These are phyloP conservation scores for Rugalucina vietnamica DNA, from an alignment of 2,888 invertebrate species.

Conservation along the genomic window DNA sequence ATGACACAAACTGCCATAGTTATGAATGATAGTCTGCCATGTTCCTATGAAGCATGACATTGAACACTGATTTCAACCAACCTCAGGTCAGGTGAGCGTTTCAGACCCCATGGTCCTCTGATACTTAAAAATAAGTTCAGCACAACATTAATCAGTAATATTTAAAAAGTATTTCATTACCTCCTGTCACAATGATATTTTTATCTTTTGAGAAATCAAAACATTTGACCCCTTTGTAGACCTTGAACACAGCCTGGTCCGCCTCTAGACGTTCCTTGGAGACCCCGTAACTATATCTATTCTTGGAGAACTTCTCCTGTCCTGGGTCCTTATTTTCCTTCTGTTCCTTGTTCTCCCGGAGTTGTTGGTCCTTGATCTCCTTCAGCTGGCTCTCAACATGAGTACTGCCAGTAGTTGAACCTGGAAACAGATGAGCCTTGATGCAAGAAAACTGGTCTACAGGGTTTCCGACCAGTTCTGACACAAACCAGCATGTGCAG, in stretches of 20 bases:
- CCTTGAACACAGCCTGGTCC: slow-evolving; percentile 83
- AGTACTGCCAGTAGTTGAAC: slow-evolving; percentile 83
- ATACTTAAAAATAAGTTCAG: too few species aligned
- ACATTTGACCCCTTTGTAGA: slow-evolving; percentile 84
- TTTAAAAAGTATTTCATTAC: too few species aligned
- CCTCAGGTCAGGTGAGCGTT: too few species aligned
- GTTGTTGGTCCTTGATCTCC: slow-evolving; percentile 76
- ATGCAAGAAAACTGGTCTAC: too few species aligned
- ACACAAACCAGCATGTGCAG: too few species aligned
- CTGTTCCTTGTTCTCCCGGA: slow-evolving; percentile 49
- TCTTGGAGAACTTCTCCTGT: slow-evolving; percentile 56
- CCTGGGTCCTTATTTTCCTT: slow-evolving; percentile 60
- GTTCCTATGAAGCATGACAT: too few species aligned
- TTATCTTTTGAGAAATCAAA: slow-evolving; percentile 83
- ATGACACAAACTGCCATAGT: too few species aligned
- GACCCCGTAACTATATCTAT: slow-evolving; percentile 70
- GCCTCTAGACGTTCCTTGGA: slow-evolving; percentile 77
- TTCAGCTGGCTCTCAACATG: slow-evolving; percentile 82
- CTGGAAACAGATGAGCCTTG: slow-evolving; percentile 71
- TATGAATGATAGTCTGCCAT: too few species aligned
- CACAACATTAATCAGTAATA: too few species aligned
- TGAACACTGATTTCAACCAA: too few species aligned
- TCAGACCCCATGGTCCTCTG: too few species aligned
- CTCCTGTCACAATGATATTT: slow-evolving; percentile 84
- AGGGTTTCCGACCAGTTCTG: too few species aligned